Conservation (phyloP, 2,113 vertebrate species). For the Seriola quinqueradiata region DNA sequence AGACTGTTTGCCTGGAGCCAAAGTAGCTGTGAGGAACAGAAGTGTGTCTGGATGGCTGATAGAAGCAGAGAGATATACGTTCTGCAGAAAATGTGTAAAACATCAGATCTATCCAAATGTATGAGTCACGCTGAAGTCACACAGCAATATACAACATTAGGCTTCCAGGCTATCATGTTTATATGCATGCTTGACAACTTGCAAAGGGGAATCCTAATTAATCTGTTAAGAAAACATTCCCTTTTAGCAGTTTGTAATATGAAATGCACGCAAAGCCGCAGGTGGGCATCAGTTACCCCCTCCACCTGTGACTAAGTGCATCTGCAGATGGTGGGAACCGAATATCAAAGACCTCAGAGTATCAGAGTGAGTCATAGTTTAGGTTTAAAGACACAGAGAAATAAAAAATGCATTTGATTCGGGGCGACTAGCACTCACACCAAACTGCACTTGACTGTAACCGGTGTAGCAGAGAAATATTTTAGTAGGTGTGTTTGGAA, state of each 20-base stretch:
- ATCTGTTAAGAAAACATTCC: neutral
- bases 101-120: neutral
- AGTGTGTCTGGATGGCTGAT: no score
- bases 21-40: neutral
- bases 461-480: neutral
- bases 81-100: neutral
- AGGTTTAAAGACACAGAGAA: neutral
- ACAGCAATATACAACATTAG: neutral
- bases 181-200: neutral
- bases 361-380: neutral
- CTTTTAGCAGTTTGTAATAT: neutral
- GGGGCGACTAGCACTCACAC: neutral
- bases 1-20: neutral
- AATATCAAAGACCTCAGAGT: neutral
- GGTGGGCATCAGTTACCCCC: neutral
- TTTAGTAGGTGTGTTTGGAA: neutral
- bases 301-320: neutral
- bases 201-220: conserved; percentile 2
- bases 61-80: no score
- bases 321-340: conserved; percentile 1
- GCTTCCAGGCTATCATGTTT: neutral
- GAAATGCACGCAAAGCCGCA: neutral
- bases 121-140: neutral
- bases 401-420: neutral
- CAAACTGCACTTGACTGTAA: neutral